phyloP scores from a whole-genome alignment of 2,797 vertebrate species.

The Gallinago solitaria region DNA sequence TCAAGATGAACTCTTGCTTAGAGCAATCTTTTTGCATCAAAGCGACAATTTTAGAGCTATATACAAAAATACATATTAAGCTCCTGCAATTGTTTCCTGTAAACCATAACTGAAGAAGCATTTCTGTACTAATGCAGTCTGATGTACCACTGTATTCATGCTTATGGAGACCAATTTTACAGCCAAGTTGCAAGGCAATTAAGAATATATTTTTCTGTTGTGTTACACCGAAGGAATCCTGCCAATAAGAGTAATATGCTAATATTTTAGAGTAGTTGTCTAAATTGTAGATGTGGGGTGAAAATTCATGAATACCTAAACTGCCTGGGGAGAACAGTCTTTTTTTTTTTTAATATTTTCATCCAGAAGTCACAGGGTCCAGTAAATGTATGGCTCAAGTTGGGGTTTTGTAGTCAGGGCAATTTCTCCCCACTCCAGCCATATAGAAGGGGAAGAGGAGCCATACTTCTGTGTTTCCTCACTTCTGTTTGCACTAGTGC shows the following conservation, averaged over 20 bases:
- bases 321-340: neutral
- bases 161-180: neutral
- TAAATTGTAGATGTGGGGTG: neutral
- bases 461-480: neutral
- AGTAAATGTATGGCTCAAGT: neutral
- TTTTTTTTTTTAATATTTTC: no score
- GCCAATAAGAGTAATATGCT: neutral
- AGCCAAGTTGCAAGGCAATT: neutral
- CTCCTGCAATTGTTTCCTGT: neutral
- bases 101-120: neutral
- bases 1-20: neutral
- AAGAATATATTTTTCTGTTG: neutral
- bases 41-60: neutral
- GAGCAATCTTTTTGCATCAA: neutral
- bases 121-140: neutral
- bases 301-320: neutral
- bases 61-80: neutral
- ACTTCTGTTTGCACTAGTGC: neutral
- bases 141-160: neutral
- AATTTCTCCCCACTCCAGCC: neutral
- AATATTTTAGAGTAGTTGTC: neutral
- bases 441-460: neutral
- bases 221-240: neutral
- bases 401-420: neutral
- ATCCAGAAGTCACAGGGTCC: neutral